Base-by-base conservation (phyloP, 2,888 invertebrate species). In the Amiota communis region DNA sequence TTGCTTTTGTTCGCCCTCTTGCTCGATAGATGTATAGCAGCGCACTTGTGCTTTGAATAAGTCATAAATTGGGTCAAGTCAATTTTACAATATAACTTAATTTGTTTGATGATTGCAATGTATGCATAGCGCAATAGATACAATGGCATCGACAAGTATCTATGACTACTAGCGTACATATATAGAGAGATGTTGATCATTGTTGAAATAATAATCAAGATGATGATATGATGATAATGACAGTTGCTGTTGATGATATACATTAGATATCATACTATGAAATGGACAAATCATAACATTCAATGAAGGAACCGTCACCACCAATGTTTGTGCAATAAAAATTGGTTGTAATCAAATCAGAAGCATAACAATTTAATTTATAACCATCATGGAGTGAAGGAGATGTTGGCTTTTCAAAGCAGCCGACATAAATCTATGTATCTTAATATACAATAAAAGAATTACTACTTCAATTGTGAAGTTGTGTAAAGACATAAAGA, bases 51-150 rank as follows among this genome's bases (percentile, higher is more conserved):
- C 20, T 59, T 11, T 20, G 20, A 12, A 59, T 51, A 12, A n/a
- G 13, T n/a, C n/a, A n/a, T n/a, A 65, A 65, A 65, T 65, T 65
- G 65, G 65, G 65, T 65, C 65, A 65, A 65, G 65, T 65, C 65
- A 65, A 65, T 65, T 65, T 65, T 48, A 65, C 65, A 65, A 65
- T 65, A 65, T 65, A 65, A 65, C 48, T 65, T 65, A 65, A 65
- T 65, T 65, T 65, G 65, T 49, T 49, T 48, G 15, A 36, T 4
- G n/a, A 63, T 20, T 46, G 63, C 63, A 23, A 59, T 20, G 59
- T 17, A 59, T 23, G 23, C 23, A 23, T n/a, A n/a, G n/a, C n/a
- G n/a, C 36, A 36, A 36, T 36, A 36, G 36, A 36, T 36, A 36
- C 36, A 36, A 36, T 36, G 36, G 4, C 36, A 36, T 36, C 6